Conservation (phyloP, 2,113 vertebrate species). For the Gadus chalcogrammus region DNA sequence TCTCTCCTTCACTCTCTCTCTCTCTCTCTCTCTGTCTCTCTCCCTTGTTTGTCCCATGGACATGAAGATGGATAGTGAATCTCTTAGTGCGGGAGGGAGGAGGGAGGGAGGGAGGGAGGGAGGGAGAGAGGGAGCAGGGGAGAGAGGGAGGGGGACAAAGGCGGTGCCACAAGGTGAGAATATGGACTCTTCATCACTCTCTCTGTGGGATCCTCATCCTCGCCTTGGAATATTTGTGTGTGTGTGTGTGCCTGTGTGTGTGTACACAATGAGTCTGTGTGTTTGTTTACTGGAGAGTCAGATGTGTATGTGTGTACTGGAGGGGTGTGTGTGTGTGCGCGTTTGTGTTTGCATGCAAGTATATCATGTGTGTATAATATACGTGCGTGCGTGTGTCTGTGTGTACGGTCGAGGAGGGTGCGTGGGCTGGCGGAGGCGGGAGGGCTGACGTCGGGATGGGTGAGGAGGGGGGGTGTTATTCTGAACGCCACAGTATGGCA, state of each 20-base stretch:
- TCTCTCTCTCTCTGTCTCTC: slow-evolving; percentile 61
- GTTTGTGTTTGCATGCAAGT: not conserved
- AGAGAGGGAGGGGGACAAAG: slow-evolving; percentile 75
- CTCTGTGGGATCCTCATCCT: not conserved
- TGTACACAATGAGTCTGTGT: no score
- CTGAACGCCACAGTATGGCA: slow-evolving; percentile 99
- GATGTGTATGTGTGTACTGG: no score
- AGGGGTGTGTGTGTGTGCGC: not conserved
- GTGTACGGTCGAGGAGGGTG: slow-evolving; percentile 58
- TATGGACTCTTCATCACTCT: not conserved
- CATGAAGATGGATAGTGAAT: slow-evolving; percentile 99
- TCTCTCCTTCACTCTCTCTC: slow-evolving; percentile 71
- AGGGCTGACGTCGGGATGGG: no score
- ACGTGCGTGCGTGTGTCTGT: not conserved
- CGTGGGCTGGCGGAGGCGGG: no score
- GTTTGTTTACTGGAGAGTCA: no score
- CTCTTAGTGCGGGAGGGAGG: slow-evolving; percentile 86
- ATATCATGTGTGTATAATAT: not conserved
- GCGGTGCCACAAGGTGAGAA: slow-evolving; percentile 97
- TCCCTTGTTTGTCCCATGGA: slow-evolving; percentile 87
- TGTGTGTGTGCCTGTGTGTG: no score
- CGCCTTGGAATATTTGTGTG: not conserved
- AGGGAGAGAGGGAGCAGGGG: not conserved
- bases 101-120: no score
- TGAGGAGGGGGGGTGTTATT: not conserved